These are phyloP conservation scores for Drosophila simulans DNA, from an alignment of 1,140 invertebrate species.

Conservation along the genomic window DNA sequence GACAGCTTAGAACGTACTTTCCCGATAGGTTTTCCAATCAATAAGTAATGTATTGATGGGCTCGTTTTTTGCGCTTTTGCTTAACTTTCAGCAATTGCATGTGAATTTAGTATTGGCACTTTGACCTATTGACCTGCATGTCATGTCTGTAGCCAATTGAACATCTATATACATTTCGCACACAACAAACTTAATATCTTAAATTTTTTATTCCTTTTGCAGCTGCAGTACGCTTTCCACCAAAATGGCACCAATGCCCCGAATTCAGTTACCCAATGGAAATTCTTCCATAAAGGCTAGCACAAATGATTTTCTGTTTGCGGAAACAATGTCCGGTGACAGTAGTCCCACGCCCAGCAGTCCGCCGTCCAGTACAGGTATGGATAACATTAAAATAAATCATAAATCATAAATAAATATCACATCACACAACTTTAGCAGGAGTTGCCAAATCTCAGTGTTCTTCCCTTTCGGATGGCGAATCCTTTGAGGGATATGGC, in stretches of 20 bases:
- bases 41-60: constrained; percentile 7
- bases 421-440: too few species aligned
- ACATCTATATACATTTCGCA: constrained; percentile 3
- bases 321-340: constrained; percentile 75
- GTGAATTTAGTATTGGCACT: constrained; percentile 33
- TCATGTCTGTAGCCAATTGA: constrained; percentile 12
- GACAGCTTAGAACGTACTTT: neutral
- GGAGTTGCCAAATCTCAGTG: constrained; percentile 86
- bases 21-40: constrained; percentile 9
- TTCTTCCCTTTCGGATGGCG: constrained; percentile 87
- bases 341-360: constrained; percentile 81
- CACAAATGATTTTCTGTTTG: constrained; percentile 76
- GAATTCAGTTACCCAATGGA: constrained; percentile 65
- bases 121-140: constrained; percentile 68
- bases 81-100: constrained; percentile 42
- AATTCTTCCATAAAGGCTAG: constrained; percentile 61
- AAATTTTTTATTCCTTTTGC: constrained; percentile 4
- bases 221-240: constrained; percentile 25
- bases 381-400: constrained; percentile 1
- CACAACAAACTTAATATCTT: constrained; percentile 12
- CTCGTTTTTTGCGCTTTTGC: constrained; percentile 6
- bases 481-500: constrained; percentile 88
- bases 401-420: too few species aligned
- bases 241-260: constrained; percentile 82
- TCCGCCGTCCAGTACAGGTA: constrained; percentile 81